phyloP scores from a whole-genome alignment of 2,797 vertebrate species.

The Lemur catta region DNA sequence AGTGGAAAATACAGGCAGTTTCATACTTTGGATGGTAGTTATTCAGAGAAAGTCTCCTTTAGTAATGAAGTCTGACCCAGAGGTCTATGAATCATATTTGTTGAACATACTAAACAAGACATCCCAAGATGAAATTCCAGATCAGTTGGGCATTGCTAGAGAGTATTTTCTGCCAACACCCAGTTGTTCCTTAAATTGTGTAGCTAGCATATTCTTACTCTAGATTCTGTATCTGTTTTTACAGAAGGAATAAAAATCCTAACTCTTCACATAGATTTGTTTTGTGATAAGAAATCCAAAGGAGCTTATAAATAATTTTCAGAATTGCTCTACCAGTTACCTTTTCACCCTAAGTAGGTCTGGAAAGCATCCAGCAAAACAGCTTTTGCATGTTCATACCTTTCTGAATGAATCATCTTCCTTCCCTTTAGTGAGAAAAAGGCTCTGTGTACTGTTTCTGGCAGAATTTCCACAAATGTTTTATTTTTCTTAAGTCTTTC shows the following conservation, averaged over 20 bases:
- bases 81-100: conserved; percentile 25
- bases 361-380: conserved; percentile 65
- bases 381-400: conserved; percentile 50
- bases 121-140: conserved; percentile 30
- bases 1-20: conserved; percentile 64
- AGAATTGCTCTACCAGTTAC: conserved; percentile 58
- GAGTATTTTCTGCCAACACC: conserved; percentile 16
- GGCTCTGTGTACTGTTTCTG: conserved; percentile 33
- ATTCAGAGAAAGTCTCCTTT: neutral
- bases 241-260: neutral
- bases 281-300: conserved; percentile 17
- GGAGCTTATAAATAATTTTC: conserved; percentile 54
- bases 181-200: conserved; percentile 31
- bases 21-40: conserved; percentile 60
- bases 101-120: neutral
- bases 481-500: conserved; percentile 7
- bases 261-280: conserved; percentile 25
- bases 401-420: conserved; percentile 37
- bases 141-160: conserved; percentile 24
- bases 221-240: conserved; percentile 12
- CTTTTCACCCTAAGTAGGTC: conserved; percentile 57
- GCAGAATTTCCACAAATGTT: conserved; percentile 47
- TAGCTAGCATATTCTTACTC: neutral
- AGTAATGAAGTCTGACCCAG: neutral
- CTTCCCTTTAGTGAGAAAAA: conserved; percentile 50